Percentiles rank a stretch among this genome's conserved stretches.
Conservation (phyloP, 2,888 invertebrate species). For the Phymatocera aterrima region DNA sequence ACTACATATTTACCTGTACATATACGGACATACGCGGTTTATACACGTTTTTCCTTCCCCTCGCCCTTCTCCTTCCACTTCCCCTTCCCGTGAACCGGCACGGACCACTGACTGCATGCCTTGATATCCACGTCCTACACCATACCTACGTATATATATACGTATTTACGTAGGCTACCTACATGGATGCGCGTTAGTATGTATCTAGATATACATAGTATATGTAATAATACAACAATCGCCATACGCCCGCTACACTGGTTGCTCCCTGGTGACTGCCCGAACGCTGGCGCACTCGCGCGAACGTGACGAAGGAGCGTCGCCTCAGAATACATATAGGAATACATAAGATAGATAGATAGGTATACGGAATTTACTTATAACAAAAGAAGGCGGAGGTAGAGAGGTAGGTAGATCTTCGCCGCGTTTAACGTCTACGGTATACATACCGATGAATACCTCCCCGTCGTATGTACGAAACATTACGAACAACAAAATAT, state of each 20-base stretch:
- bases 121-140: slow-evolving; percentile 51
- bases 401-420: too few relatives aligned
- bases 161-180: too few relatives aligned
- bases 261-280: slow-evolving; percentile 4
- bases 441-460: slow-evolving; percentile 12
- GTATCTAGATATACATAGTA: too few relatives aligned
- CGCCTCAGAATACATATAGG: slow-evolving; percentile 56
- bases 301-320: slow-evolving; percentile 71
- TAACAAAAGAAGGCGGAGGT: too few relatives aligned
- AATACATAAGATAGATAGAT: background rate
- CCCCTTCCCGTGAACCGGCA: background rate
- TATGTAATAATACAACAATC: background rate
- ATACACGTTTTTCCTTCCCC: background rate
- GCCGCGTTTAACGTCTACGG: background rate
- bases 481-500: slow-evolving; percentile 5
- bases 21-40: slow-evolving; percentile 1
- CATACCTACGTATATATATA: background rate
- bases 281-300: slow-evolving; percentile 51
- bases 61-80: background rate
- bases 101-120: background rate
- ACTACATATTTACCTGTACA: background rate
- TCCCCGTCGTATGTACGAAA: background rate
- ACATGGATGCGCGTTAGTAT: too few relatives aligned
- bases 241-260: slow-evolving; percentile 45
- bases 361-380: slow-evolving; percentile 21